Base-by-base conservation (phyloP, 2,797 vertebrate genomes). In the Amniataba percoides region DNA sequence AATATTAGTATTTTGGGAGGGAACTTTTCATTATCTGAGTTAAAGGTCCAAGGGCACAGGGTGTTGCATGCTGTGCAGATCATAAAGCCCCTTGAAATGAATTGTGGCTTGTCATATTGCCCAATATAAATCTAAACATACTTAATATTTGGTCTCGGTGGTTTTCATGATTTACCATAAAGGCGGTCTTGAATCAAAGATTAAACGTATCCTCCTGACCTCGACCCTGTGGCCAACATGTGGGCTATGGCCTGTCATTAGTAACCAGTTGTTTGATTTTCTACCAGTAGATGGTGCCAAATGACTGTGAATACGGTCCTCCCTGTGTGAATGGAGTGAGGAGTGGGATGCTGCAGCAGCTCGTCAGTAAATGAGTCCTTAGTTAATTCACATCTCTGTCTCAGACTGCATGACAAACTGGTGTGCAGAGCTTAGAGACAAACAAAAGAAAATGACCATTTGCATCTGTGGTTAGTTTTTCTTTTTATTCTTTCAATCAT, bases 261-360 rank as follows among this genome's bases (percentile, higher is more conserved):
- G 8, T 27, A 2, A 14, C 23, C 1, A 7, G 16, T 55, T 5
- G 23, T 76, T 71, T 36, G 14, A n/a, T 76, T 64, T 80, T 14
- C 57, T 43, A 45, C 75, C 93, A 88, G 71, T 74, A 87, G 91
- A 53, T 89, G 93, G 89, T 0, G 73, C 75, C 85, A 91, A 49
- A 91, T 58, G 27, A 78, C 80, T 81, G 59, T 52, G 31, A 76
- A 85, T 71, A 18, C 15, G 67, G 55, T 21, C 0, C 70, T 19
- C 45, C 11, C 1, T 9, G 25, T 15, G 5, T 56, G 9, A 61
- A 5, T 11, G 18, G 14, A 18, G 8, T 0, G 1, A 39, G 6
- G 14, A 27, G 15, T 36, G 8, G 23, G 18, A 55, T 19, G 34
- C 19, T 71, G 25, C 49, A 6, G 39, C 19, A 49, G 13, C 7